Evolutionary conservation across 1,140 invertebrate genomes (phyloP).

Genomic region (Reticulitermes speratus): DNA sequence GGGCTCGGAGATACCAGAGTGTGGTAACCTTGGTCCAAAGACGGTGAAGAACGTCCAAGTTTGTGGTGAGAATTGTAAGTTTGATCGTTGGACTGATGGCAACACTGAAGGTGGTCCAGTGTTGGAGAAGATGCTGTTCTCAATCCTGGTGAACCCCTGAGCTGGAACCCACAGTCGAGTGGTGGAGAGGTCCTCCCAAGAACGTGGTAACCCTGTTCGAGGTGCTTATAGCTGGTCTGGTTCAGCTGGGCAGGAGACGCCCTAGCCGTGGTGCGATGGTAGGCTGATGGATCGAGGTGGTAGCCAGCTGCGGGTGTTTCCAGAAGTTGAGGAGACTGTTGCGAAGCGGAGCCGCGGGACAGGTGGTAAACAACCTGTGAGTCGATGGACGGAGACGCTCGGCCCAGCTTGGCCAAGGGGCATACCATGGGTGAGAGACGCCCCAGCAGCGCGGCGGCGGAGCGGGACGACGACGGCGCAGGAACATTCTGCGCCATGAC

Average conservation of each 20-base stretch:
- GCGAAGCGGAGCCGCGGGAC: conserved; percentile 27
- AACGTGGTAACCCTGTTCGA: conserved; percentile 9
- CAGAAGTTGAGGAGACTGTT: conserved; percentile 34
- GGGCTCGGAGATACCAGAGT: conserved; percentile 63
- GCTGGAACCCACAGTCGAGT: background rate
- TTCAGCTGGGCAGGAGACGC: background rate
- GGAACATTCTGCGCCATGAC: conserved; percentile 31
- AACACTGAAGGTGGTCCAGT: conserved; percentile 34
- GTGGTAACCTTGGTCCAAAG: conserved; percentile 72
- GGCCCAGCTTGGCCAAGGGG: conserved; percentile 58
- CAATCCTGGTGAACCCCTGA: conserved; percentile 36
- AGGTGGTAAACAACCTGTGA: conserved; percentile 6
- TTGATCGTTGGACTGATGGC: conserved; percentile 6
- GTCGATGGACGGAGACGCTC: conserved; percentile 48
- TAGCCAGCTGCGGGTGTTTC: conserved; percentile 39
- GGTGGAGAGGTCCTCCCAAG: background rate
- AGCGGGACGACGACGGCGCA: conserved; percentile 5
- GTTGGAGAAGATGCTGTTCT: conserved; percentile 39
- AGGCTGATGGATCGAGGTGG: conserved; percentile 39
- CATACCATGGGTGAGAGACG: conserved; percentile 53
- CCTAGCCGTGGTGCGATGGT: conserved; percentile 39
- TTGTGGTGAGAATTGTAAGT: conserved; percentile 44
- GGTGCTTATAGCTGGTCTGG: background rate
- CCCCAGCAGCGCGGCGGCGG: conserved; percentile 37
- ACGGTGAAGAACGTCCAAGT: conserved; percentile 54